phyloP scores from a whole-genome alignment of 1,140 invertebrate genomes.

The Nylanderia fulva region DNA sequence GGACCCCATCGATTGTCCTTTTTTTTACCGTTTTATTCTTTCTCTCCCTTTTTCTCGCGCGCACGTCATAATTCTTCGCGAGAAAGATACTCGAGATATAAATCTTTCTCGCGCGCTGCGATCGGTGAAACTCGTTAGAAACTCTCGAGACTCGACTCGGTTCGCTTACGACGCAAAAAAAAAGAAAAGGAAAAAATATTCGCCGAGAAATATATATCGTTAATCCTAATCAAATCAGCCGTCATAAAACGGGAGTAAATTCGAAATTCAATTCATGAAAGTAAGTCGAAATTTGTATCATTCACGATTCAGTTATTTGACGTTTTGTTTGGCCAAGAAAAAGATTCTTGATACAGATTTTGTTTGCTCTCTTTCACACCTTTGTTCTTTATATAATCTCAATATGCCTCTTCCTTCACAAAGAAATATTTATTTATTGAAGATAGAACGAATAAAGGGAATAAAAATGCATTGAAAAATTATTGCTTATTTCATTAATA shows the following conservation, averaged over 20 bases:
- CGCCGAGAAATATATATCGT: slow-evolving; percentile 26
- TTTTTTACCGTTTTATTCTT: slow-evolving; percentile 20
- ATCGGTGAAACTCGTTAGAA: slow-evolving; percentile 68
- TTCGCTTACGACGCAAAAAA: slow-evolving; percentile 19
- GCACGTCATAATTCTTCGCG: slow-evolving; percentile 31
- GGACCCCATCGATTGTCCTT: slow-evolving; percentile 33
- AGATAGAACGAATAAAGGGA: neutral
- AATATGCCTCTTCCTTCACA: neutral
- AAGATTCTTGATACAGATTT: too few species aligned
- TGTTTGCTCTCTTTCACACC: neutral
- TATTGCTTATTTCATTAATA: too few species aligned
- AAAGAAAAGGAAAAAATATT: slow-evolving; percentile 19
- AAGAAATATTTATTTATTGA: neutral
- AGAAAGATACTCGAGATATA: slow-evolving; percentile 19
- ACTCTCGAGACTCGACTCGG: slow-evolving; percentile 48
- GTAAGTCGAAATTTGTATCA: neutral
- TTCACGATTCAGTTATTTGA: neutral
- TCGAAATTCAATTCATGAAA: neutral
- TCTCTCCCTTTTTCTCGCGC: too few species aligned
- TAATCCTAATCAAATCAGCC: slow-evolving; percentile 22
- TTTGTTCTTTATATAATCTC: neutral
- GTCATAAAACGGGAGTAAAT: neutral
- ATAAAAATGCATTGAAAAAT: neutral
- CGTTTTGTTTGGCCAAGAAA: neutral
- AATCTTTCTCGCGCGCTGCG: slow-evolving; percentile 61